Evolutionary conservation across 2,888 invertebrate genomes (phyloP).

Genomic region (Machimus atricapillus): DNA sequence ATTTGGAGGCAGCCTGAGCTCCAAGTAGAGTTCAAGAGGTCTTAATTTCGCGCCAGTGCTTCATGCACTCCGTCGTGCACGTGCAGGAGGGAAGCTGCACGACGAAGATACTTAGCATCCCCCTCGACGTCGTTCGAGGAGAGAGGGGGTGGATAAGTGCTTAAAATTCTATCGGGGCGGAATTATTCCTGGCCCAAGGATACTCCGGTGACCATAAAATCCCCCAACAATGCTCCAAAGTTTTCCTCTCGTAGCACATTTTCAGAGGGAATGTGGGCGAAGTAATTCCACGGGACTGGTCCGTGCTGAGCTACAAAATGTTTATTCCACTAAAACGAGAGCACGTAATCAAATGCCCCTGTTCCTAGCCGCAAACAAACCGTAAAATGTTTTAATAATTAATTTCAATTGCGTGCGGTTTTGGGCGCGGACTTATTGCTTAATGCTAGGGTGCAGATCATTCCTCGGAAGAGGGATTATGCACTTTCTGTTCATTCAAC

Average conservation of each 20-base stretch:
- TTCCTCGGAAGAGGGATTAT: not conserved
- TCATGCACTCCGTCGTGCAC: not conserved
- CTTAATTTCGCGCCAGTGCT: slow-evolving; percentile 16
- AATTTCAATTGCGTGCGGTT: slow-evolving; percentile 7
- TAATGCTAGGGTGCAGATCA: not conserved
- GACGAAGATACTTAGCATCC: not conserved
- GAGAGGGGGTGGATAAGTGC: not conserved
- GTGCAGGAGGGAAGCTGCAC: not conserved
- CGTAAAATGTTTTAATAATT: slow-evolving; percentile 27
- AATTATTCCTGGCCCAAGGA: not conserved
- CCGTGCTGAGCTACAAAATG: not conserved
- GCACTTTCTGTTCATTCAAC: not conserved
- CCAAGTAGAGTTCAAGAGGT: slow-evolving; percentile 1
- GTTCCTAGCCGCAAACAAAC: not conserved
- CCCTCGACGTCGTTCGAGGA: not conserved
- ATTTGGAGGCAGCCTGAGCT: not conserved
- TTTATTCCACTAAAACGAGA: not conserved
- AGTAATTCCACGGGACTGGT: slow-evolving; percentile 4
- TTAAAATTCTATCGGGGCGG: slow-evolving; percentile 29
- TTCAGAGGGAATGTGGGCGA: not conserved
- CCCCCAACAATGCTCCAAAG: slow-evolving; percentile 7
- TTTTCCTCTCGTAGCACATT: not conserved
- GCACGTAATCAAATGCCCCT: slow-evolving; percentile 16
- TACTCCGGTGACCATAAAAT: slow-evolving; percentile 23
- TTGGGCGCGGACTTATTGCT: not conserved